Conservation (phyloP, 2,797 vertebrate species). For the Squalus acanthias region DNA sequence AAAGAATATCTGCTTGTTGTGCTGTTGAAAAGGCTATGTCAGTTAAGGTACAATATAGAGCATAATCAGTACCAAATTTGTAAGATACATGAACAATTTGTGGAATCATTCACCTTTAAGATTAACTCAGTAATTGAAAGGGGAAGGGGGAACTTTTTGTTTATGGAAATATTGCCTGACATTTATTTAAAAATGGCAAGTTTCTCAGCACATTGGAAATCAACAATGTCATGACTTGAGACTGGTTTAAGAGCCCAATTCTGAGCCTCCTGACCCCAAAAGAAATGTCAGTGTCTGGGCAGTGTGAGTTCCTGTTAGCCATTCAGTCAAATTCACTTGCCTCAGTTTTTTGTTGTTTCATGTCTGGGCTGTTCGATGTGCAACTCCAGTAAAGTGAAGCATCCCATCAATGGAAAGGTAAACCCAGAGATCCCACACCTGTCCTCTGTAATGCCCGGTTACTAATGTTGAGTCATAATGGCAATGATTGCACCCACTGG, state of each 20-base stretch:
- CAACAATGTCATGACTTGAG: neutral
- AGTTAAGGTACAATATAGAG: neutral
- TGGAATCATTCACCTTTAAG: neutral
- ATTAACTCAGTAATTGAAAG: neutral
- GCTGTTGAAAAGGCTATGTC: neutral
- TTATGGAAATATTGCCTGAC: neutral
- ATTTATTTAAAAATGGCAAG: neutral
- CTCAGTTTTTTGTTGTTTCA: neutral
- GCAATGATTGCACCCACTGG: neutral
- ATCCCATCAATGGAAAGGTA: neutral
- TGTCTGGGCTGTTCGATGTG: neutral
- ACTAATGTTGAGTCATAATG: neutral
- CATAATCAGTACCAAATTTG: neutral
- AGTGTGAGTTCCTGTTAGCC: neutral
- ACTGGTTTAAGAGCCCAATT: neutral
- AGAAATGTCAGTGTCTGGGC: neutral
- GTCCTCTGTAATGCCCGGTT: neutral
- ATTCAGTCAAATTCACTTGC: neutral
- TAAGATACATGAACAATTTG: neutral
- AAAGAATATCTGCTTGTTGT: neutral
- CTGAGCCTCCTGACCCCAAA: neutral
- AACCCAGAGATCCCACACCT: neutral
- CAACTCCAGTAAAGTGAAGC: neutral
- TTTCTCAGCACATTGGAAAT: neutral
- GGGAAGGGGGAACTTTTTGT: neutral